Evolutionary conservation across 1,140 invertebrate genomes (phyloP), one percentile per base, ranked within the genome.

Genomic region (Papilio helenus): DNA sequence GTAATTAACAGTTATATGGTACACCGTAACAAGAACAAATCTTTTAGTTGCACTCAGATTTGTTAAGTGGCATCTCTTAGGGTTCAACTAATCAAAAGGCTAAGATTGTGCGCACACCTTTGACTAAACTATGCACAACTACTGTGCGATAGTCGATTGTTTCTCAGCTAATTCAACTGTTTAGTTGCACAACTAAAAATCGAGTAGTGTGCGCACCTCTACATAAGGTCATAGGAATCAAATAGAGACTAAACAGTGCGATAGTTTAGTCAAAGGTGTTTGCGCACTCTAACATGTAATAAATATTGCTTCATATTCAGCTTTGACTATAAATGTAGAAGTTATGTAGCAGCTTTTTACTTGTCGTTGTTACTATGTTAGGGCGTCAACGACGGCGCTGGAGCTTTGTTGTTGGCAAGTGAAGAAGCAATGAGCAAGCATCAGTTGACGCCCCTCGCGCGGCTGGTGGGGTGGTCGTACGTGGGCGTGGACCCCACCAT

Each of bases 311-410:
- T 55, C 51, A 55, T n/a, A 46, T n/a, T n/a, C 51, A n/a, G 1
- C 55, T 10, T 23, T 0, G 55, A 20, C n/a, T 20, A 2, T 23
- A 55, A 55, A 55, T 0, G 1, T 55, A 7, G 5, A 20, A 55
- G 1, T 8, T 55, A 20, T 39, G 16, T 55, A 55, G n/a, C n/a
- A 55, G 16, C 0, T 61, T 20, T 61, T 61, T 23, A 23, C 10
- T 23, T 61, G 8, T 7, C 34, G 26, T 61, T 16, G 3, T 58
- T 10, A 20, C 26, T 34, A 0, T 72, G 9, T 72, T 42, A 91
- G 92, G 99, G 99, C 82, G 97, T 99, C 73, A 98, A 98, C 94
- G 99, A 99, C 95, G 99, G 99, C 42, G 99, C 99, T 39, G 98
- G 97, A 49, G 97, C 98, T 79, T 94, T 99, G 5, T 95, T 99